Evolutionary conservation across 2,797 vertebrate genomes (phyloP), one percentile per base, ranked within the genome.

Genomic region (Acropternis orthonyx): DNA sequence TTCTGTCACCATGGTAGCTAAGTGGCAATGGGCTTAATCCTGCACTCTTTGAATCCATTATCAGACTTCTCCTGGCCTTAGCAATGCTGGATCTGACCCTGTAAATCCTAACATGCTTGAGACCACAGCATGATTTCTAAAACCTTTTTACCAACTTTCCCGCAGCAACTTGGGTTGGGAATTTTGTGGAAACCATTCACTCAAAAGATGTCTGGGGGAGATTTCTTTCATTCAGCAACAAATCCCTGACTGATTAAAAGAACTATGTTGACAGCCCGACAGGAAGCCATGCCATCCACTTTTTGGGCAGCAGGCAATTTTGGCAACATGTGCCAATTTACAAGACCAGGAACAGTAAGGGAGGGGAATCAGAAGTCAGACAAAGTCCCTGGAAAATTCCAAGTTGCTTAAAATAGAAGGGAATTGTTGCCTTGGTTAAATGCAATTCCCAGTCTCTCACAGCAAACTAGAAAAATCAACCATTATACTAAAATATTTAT

Each of bases 161-260:
- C 95, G 94, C 11, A 7, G 75, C 65, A 94, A 66, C 83, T 76
- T 80, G 61, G 24, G 34, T 43, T 80, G 81, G 61, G 87, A 95
- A 92, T 66, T 91, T 85, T 91, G 68, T 34, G 51, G 59, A 92
- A 78, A 85, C 65, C 75, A 80, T 88, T 96, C 90, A 89, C 65
- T 89, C 83, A 62, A 77, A 94, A 83, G 75, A 85, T 58, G 68
- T 93, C 82, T 4, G 4, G 48, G 61, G 61, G 71, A 94, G 85
- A 82, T 61, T 72, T 67, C 84, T 93, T 96, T 92, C 92, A 93
- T 89, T 83, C 78, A 77, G 37, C 46, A 77, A 54, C 89, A 94
- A 97, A 94, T 80, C 84, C 89, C 81, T 74, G 44, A 65, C 49
- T 85, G 65, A 95, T 83, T 71, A 83, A 91, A 94, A 89, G 92